A percentile compares a stretch with the other conserved stretches of the same genome.
These are phyloP conservation scores for Cochlearius cochlearius DNA, from an alignment of 2,113 vertebrate genomes.

Conservation along the genomic window DNA sequence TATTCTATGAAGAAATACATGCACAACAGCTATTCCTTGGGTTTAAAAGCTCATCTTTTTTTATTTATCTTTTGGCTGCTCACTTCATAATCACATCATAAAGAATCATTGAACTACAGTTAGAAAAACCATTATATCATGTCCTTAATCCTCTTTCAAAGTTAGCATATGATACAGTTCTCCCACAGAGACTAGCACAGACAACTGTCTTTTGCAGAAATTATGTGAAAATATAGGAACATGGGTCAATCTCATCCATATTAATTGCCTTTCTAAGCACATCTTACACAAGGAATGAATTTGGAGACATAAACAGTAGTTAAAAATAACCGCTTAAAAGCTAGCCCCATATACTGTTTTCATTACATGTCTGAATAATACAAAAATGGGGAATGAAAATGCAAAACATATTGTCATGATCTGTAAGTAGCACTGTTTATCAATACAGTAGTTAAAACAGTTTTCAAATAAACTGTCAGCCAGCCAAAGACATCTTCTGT, in stretches of 20 bases:
- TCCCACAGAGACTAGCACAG: background rate
- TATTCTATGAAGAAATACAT: background rate
- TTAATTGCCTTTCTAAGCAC: background rate
- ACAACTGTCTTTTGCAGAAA: constrained; percentile 32
- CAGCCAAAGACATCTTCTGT: background rate
- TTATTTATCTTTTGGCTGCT: constrained; percentile 18
- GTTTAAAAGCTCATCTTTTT: background rate
- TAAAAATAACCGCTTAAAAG: constrained; percentile 52
- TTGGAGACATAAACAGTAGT: constrained; percentile 44
- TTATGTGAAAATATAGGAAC: constrained; percentile 25
- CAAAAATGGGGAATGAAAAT: constrained; percentile 34
- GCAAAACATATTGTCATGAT: constrained; percentile 24
- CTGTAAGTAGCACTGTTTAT: constrained; percentile 36
- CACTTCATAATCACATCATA: background rate
- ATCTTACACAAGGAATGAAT: constrained; percentile 45
- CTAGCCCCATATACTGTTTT: constrained; percentile 23
- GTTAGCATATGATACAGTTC: background rate
- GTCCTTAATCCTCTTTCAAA: constrained; percentile 35
- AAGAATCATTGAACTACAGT: background rate
- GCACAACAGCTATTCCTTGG: background rate
- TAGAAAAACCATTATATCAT: constrained; percentile 35
- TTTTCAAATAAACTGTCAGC: constrained; percentile 18
- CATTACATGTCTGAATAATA: constrained; percentile 7
- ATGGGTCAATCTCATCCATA: constrained; percentile 28
- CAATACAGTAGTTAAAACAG: constrained; percentile 19